Conservation (phyloP, 2,888 invertebrate species). For the Pherbina coryleti region DNA sequence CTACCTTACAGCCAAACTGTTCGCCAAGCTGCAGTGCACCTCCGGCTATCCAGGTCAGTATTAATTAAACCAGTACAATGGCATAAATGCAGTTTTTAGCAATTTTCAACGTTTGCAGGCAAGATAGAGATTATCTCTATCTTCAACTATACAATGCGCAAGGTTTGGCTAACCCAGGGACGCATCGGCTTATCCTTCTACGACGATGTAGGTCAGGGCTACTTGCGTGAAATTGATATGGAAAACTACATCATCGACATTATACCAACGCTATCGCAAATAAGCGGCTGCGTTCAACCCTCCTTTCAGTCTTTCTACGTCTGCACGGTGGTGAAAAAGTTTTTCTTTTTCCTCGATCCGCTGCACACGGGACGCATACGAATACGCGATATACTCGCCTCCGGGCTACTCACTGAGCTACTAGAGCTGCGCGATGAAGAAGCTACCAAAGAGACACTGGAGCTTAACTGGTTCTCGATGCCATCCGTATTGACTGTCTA, state of each 20-base stretch:
- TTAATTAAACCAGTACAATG: background rate
- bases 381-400: constrained; percentile 90
- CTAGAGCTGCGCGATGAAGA: constrained; percentile 89
- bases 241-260: constrained; percentile 95
- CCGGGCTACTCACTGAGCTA: constrained; percentile 86
- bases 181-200: constrained; percentile 93
- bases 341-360: constrained; percentile 95
- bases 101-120: constrained; percentile 27
- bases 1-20: constrained; percentile 88
- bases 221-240: constrained; percentile 87
- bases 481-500: constrained; percentile 91
- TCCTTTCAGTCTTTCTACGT: constrained; percentile 97
- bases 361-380: constrained; percentile 87
- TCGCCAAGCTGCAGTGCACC: constrained; percentile 87
- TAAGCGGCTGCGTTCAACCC: constrained; percentile 90
- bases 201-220: constrained; percentile 93
- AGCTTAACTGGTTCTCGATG: constrained; percentile 93
- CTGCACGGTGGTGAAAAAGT: constrained; percentile 95
- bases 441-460: constrained; percentile 84
- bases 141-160: constrained; percentile 95
- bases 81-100: too few species aligned
- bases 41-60: constrained; percentile 80
- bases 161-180: constrained; percentile 95
- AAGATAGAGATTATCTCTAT: constrained; percentile 89
- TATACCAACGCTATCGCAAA: constrained; percentile 90